phyloP scores from a whole-genome alignment of 2,113 vertebrate genomes.

The Poeciliopsis retropinna region DNA sequence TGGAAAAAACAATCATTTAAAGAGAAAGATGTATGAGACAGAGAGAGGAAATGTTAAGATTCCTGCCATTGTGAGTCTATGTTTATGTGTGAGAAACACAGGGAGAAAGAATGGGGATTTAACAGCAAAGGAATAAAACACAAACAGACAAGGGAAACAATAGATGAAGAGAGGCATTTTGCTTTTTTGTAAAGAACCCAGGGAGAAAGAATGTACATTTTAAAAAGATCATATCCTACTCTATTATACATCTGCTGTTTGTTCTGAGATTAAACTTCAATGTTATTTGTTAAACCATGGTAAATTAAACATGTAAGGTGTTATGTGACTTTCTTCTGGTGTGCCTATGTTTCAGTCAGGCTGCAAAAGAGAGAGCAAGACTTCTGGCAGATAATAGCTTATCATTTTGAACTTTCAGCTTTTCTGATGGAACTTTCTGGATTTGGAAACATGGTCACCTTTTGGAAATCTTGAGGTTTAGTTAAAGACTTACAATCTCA shows the following conservation, averaged over 20 bases:
- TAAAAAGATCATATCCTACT: slow-evolving; percentile 34
- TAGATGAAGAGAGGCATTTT: slow-evolving; percentile 40
- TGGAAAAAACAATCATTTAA: slow-evolving; percentile 15
- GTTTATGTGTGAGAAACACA: slow-evolving; percentile 33
- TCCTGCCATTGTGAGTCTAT: slow-evolving; percentile 63
- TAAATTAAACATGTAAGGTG: slow-evolving; percentile 9
- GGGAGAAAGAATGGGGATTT: slow-evolving; percentile 42
- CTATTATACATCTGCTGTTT: slow-evolving; percentile 12
- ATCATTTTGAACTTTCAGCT: no score
- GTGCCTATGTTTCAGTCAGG: no score
- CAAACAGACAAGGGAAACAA: slow-evolving; percentile 52
- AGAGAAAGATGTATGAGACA: slow-evolving; percentile 49
- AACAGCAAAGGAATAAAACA: slow-evolving; percentile 50
- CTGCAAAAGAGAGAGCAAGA: no score
- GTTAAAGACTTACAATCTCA: no score
- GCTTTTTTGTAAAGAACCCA: slow-evolving; percentile 35
- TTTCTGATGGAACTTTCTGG: no score
- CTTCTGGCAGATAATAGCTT: no score
- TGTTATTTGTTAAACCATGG: slow-evolving; percentile 21
- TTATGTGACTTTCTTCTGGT: no score
- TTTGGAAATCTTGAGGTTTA: no score
- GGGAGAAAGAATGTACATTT: slow-evolving; percentile 46
- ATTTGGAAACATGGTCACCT: no score
- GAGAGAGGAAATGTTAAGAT: slow-evolving; percentile 55
- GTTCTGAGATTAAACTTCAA: slow-evolving; percentile 27